Evolutionary conservation across 2,888 invertebrate species (phyloP).

Genomic region (Machimus atricapillus): DNA sequence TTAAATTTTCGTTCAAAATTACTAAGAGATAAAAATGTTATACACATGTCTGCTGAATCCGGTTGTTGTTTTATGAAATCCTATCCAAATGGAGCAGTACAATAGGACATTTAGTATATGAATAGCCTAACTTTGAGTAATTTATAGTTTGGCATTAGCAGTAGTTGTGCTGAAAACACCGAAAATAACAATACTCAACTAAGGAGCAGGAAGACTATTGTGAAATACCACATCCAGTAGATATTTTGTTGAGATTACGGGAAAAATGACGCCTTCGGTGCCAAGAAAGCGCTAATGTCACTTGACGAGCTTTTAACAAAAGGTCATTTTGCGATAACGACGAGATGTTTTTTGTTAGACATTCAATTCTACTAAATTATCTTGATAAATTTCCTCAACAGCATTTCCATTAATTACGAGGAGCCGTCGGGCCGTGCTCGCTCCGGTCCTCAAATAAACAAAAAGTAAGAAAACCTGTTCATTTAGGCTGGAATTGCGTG

Average conservation of each 20-base stretch:
- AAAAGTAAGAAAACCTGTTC: constrained; percentile 32
- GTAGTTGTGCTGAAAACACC: background rate
- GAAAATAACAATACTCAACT: background rate
- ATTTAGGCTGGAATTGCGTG: constrained; percentile 15
- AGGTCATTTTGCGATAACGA: constrained; percentile 34
- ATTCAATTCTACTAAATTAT: constrained; percentile 29
- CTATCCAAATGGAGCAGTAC: background rate
- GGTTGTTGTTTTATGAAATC: background rate
- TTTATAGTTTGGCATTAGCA: background rate
- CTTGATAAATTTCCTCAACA: constrained; percentile 25
- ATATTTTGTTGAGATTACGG: background rate
- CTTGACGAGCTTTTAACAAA: constrained; percentile 31
- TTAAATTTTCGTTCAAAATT: too few relatives aligned
- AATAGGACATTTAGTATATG: background rate
- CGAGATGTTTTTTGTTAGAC: constrained; percentile 24
- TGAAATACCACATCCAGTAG: background rate
- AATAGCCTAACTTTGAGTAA: background rate
- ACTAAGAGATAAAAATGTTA: background rate
- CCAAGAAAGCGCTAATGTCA: constrained; percentile 32
- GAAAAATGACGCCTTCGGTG: background rate
- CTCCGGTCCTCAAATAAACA: background rate
- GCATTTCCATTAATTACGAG: constrained; percentile 27
- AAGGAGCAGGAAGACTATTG: background rate
- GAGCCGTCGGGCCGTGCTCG: background rate
- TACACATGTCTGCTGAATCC: background rate